Conservation (phyloP, 2,113 vertebrate species). For the Ptyas mucosa region DNA sequence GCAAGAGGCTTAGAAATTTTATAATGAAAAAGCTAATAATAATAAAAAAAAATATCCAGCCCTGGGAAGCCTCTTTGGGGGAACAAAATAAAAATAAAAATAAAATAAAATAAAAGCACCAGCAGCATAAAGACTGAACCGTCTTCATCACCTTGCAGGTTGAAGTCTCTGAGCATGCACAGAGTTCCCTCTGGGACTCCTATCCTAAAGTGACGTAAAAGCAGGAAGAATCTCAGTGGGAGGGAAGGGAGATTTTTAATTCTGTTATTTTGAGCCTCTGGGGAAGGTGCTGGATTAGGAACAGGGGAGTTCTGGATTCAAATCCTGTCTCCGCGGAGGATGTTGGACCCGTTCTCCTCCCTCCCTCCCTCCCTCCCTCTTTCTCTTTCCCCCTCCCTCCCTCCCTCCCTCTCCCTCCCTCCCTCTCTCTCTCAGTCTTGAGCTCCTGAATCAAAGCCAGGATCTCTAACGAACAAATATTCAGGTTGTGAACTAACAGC, state of each 20-base stretch:
- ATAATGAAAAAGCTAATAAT: neutral
- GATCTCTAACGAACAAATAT: neutral
- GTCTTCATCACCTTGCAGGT: neutral
- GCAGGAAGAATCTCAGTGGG: neutral
- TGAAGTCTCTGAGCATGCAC: neutral
- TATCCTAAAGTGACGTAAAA: neutral
- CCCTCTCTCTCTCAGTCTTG: too few species aligned
- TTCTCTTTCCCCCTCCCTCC: too few species aligned
- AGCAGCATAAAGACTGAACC: neutral
- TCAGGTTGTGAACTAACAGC: neutral
- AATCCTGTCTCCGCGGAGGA: neutral
- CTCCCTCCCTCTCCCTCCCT: too few species aligned
- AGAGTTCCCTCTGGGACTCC: too few species aligned
- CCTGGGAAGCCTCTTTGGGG: neutral
- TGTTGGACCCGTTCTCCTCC: accelerated
- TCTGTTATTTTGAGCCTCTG: neutral
- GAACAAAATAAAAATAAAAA: too few species aligned
- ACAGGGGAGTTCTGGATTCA: neutral
- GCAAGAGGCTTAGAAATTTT: neutral
- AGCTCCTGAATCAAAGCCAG: neutral
- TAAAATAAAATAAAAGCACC: too few species aligned
- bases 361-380: too few species aligned
- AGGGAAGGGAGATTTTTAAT: neutral
- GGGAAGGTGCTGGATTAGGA: neutral
- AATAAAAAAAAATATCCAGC: too few species aligned